phyloP scores from a whole-genome alignment of 2,797 vertebrate genomes.

The Enteromius fasciolatus region DNA sequence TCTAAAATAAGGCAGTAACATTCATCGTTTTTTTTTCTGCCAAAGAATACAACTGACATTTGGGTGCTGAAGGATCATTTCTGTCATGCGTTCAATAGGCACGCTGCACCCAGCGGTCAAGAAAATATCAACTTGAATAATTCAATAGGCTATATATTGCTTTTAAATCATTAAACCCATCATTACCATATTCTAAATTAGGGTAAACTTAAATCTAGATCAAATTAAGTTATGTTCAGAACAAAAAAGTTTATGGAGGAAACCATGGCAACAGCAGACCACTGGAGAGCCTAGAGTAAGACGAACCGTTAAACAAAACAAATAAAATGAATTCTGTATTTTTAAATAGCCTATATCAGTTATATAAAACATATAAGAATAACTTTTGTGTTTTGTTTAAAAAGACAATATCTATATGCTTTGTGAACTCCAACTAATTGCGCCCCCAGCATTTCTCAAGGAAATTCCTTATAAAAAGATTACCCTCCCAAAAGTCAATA shows the following conservation, averaged over 20 bases:
- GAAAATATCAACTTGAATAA: neutral
- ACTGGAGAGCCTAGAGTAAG: neutral
- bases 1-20: neutral
- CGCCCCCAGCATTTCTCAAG: too few relatives aligned
- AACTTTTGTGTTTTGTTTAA: neutral
- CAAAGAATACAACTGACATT: neutral
- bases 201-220: neutral
- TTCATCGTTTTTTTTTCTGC: neutral
- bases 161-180: neutral
- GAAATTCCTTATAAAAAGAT: neutral
- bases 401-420: neutral
- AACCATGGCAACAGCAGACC: slow-evolving; percentile 14
- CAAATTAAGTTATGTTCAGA: neutral
- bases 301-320: neutral
- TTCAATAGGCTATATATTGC: neutral
- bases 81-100: neutral
- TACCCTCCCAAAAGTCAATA: neutral
- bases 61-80: neutral
- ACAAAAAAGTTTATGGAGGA: neutral
- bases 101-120: neutral
- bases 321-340: neutral
- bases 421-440: neutral
- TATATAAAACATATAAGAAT: neutral
- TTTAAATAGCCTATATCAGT: neutral
- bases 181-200: neutral